These are phyloP conservation scores for Byasa hedistus DNA, from an alignment of 2,888 invertebrate genomes.

Conservation along the genomic window DNA sequence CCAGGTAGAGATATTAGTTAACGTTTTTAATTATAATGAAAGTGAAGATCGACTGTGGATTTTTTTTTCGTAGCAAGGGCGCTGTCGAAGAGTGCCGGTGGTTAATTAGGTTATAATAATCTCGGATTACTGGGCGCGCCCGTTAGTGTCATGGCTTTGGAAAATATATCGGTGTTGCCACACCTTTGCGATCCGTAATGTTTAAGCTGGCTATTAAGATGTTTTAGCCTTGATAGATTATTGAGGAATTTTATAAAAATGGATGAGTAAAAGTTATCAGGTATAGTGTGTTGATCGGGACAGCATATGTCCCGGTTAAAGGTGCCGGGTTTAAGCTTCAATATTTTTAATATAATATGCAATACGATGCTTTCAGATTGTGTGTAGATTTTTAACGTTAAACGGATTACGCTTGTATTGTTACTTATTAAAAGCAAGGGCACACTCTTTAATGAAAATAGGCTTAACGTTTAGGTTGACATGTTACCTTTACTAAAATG, in stretches of 20 bases:
- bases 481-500: neutral
- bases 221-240: slow-evolving; percentile 7
- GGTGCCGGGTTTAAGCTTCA: no score
- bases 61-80: slow-evolving; percentile 18
- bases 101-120: slow-evolving; percentile 40
- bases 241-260: neutral
- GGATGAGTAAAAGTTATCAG: neutral
- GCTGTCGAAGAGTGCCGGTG: slow-evolving; percentile 34
- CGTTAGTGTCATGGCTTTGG: slow-evolving; percentile 29
- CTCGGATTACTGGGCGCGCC: slow-evolving; percentile 38
- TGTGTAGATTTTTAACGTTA: neutral
- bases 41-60: neutral
- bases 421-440: no score
- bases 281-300: neutral
- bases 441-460: neutral
- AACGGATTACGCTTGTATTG: no score
- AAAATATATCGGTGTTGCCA: slow-evolving; percentile 22
- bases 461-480: neutral
- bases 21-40: neutral
- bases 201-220: slow-evolving; percentile 2
- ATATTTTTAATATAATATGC: neutral
- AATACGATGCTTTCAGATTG: neutral
- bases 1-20: neutral
- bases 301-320: neutral
- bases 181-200: slow-evolving; percentile 13